Evolutionary conservation across 2,113 vertebrate species (phyloP).

Genomic region (Engystomops pustulosus): DNA sequence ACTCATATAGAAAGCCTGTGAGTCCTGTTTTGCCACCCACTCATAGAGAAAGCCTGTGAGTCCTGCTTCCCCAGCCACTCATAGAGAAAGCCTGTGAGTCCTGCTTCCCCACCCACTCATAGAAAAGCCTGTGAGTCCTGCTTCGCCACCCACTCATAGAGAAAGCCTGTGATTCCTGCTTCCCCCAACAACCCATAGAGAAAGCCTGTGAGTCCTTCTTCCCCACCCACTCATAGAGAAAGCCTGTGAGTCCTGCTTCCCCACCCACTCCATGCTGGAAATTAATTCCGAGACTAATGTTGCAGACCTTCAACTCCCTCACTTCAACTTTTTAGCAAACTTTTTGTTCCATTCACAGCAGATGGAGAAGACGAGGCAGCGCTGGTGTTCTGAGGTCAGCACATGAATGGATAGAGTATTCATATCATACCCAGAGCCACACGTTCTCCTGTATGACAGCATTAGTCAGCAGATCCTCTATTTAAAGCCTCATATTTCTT

Average conservation of each 20-base stretch:
- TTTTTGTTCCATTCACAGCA: not conserved
- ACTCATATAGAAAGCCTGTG: too few relatives aligned
- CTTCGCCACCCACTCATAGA: too few relatives aligned
- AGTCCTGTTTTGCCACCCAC: too few relatives aligned
- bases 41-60: too few relatives aligned
- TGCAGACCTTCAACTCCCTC: conserved; percentile 19
- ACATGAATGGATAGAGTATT: not conserved
- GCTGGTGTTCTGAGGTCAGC: conserved; percentile 7
- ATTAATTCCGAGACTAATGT: not conserved
- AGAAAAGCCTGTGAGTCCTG: too few relatives aligned
- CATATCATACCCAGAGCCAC: not conserved
- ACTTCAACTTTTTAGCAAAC: not conserved
- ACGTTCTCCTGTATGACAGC: conserved; percentile 1
- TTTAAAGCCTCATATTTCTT: conserved; percentile 29
- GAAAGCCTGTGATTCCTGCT: too few relatives aligned
- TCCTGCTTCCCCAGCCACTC: too few relatives aligned
- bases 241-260: not conserved
- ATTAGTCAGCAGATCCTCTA: conserved; percentile 43
- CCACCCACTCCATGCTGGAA: not conserved
- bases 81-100: too few relatives aligned
- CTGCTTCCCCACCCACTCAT: too few relatives aligned
- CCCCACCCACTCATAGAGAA: too few relatives aligned
- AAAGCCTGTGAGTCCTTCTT: too few relatives aligned
- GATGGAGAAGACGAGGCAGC: not conserved
- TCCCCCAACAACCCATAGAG: too few relatives aligned